Percentiles rank a stretch among this genome's conserved stretches.
phyloP scores from a whole-genome alignment of 2,888 invertebrate genomes.

The Drosophila falleni region DNA sequence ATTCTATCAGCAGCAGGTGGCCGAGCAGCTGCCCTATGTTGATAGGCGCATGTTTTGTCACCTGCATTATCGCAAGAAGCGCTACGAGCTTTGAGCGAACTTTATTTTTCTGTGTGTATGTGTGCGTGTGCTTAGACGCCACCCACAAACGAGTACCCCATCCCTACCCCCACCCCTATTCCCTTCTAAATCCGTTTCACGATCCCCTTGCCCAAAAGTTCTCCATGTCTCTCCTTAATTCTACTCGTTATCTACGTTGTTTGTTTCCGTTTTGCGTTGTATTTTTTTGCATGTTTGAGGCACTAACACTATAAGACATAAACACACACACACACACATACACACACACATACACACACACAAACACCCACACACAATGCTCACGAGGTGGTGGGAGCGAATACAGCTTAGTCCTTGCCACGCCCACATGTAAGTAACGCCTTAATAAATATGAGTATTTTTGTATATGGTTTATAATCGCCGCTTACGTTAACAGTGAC shows the following conservation, averaged over 20 bases:
- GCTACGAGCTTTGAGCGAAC: slow-evolving; percentile 73
- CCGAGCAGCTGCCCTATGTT: slow-evolving; percentile 78
- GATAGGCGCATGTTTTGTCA: slow-evolving; percentile 84
- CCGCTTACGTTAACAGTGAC: slow-evolving; percentile 81
- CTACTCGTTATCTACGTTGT: slow-evolving; percentile 12
- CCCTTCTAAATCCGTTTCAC: background rate
- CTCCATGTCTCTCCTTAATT: background rate
- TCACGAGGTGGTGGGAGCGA: slow-evolving; percentile 70
- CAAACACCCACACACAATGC: slow-evolving; percentile 27
- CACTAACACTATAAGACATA: slow-evolving; percentile 28
- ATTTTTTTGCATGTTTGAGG: slow-evolving; percentile 39
- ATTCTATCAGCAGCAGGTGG: slow-evolving; percentile 70
- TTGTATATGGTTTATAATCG: slow-evolving; percentile 65
- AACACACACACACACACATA: slow-evolving; percentile 15
- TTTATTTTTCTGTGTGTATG: background rate
- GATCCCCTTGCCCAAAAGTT: background rate
- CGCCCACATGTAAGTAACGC: slow-evolving; percentile 81
- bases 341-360: slow-evolving; percentile 18
- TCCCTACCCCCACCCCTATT: background rate
- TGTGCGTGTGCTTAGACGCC: background rate
- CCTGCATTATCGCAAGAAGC: slow-evolving; percentile 83
- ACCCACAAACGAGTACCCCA: background rate
- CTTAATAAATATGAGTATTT: slow-evolving; percentile 60
- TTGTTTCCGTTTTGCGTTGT: slow-evolving; percentile 24
- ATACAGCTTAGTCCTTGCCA: slow-evolving; percentile 85